Conservation (phyloP, 2,797 vertebrate species). For the Phalloptychus januarius region DNA sequence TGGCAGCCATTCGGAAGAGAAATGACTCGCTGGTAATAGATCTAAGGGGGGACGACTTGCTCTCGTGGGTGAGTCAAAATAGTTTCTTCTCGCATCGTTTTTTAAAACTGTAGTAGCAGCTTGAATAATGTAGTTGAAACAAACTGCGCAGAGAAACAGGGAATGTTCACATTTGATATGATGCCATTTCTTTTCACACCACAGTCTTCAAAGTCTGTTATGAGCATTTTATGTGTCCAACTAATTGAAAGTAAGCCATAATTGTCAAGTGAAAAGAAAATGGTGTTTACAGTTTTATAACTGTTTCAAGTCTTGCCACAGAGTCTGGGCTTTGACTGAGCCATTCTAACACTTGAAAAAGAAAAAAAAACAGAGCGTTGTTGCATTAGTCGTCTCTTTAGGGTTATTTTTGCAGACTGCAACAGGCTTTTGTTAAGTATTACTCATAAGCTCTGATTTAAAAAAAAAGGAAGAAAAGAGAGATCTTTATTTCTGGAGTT, state of each 20-base stretch:
- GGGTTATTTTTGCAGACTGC: not conserved
- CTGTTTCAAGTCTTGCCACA: not conserved
- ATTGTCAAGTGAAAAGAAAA: not conserved
- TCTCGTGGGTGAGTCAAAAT: constrained; percentile 88
- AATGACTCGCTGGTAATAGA: constrained; percentile 92
- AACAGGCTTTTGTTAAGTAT: not conserved
- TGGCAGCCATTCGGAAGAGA: constrained; percentile 89
- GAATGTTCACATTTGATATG: not conserved
- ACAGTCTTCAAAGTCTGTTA: not conserved
- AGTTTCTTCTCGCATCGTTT: constrained; percentile 52
- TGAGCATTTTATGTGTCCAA: not conserved
- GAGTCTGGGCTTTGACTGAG: not conserved
- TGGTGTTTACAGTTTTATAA: not conserved
- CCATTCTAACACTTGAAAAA: not conserved
- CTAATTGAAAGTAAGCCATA: not conserved
- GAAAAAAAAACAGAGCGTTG: not conserved
- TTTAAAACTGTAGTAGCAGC: constrained; percentile 51
- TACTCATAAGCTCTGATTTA: not conserved
- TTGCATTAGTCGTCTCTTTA: not conserved
- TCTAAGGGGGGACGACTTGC: constrained; percentile 93
- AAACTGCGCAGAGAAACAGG: constrained; percentile 20
- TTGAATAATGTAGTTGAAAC: constrained; percentile 44
- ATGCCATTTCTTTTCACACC: not conserved
- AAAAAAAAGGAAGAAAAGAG: not conserved
- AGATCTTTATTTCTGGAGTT: not conserved